These are phyloP conservation scores for Etheostoma nigrum DNA, from an alignment of 2,797 vertebrate genomes.

Conservation along the genomic window DNA sequence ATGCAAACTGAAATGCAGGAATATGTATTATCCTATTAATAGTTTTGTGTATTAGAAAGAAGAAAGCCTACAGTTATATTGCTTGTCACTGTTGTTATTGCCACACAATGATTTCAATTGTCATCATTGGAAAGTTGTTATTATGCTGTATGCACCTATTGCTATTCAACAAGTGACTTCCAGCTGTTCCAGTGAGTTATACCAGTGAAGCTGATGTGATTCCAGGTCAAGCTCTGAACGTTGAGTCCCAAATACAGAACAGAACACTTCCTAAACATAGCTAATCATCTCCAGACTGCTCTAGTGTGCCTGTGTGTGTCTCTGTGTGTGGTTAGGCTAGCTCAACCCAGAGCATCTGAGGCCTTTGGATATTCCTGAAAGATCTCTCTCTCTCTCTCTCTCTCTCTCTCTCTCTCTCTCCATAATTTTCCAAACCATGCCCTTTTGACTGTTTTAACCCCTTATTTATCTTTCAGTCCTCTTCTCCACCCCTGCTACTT, in stretches of 20 bases:
- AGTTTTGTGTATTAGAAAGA: background rate
- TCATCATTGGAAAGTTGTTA: background rate
- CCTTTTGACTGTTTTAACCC: slow-evolving; percentile 58
- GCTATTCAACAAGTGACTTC: slow-evolving; percentile 30
- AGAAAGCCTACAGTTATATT: background rate
- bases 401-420: slow-evolving; percentile 7
- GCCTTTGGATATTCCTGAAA: slow-evolving; percentile 49
- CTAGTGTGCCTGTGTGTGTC: slow-evolving; percentile 25
- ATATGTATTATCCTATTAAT: background rate
- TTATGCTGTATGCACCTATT: slow-evolving; percentile 11
- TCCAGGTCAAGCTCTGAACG: slow-evolving; percentile 56
- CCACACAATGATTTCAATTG: background rate
- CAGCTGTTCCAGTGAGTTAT: slow-evolving; percentile 33
- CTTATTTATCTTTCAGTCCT: slow-evolving; percentile 17
- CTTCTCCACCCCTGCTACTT: slow-evolving; percentile 32
- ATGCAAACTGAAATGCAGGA: background rate
- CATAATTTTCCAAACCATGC: slow-evolving; percentile 55
- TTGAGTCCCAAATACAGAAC: slow-evolving; percentile 63
- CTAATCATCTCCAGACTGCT: slow-evolving; percentile 73
- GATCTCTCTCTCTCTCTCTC: slow-evolving; percentile 7
- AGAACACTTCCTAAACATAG: slow-evolving; percentile 74
- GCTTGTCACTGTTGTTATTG: slow-evolving; percentile 2
- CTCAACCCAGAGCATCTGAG: slow-evolving; percentile 49
- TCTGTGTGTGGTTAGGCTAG: slow-evolving; percentile 56
- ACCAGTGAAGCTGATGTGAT: slow-evolving; percentile 52